Evolutionary conservation across 53 echinoderm and acorn worm genomes (phyloP).

Genomic region (Paracentrotus lividus): DNA sequence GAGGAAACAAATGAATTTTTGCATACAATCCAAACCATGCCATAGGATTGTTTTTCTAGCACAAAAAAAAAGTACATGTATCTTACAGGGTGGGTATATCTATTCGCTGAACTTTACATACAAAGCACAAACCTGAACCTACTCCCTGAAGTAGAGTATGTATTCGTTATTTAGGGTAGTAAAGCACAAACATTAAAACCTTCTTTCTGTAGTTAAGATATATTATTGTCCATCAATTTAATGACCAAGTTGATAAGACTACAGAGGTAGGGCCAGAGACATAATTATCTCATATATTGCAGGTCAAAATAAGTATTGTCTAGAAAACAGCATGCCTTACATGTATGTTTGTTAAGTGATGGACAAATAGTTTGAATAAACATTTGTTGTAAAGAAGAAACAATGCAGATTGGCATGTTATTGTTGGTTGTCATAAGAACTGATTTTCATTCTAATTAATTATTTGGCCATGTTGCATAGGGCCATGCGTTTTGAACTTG

Average conservation of each 20-base stretch:
- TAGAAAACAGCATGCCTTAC: slow-evolving; percentile 13
- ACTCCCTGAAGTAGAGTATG: background rate
- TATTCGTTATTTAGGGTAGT: background rate
- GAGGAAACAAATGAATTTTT: background rate
- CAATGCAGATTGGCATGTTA: background rate
- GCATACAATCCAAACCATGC: background rate
- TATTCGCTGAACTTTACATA: background rate
- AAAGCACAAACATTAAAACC: background rate
- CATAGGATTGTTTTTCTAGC: background rate
- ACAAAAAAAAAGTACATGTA: background rate
- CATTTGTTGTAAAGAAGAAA: slow-evolving; percentile 13
- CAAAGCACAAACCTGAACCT: background rate
- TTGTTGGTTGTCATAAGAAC: background rate
- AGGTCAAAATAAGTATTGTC: background rate
- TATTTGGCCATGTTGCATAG: background rate
- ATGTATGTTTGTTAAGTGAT: slow-evolving; percentile 22
- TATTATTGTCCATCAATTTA: background rate
- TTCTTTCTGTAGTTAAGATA: background rate
- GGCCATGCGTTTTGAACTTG: too few relatives aligned
- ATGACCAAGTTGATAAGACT: background rate
- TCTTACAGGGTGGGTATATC: background rate
- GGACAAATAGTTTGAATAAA: slow-evolving; percentile 25
- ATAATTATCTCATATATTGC: too few relatives aligned
- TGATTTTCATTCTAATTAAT: background rate
- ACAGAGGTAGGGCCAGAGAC: background rate